A percentile compares a stretch with the other conserved stretches of the same genome.
phyloP scores from a whole-genome alignment of 2,797 vertebrate species.

The Megaceryle alcyon region DNA sequence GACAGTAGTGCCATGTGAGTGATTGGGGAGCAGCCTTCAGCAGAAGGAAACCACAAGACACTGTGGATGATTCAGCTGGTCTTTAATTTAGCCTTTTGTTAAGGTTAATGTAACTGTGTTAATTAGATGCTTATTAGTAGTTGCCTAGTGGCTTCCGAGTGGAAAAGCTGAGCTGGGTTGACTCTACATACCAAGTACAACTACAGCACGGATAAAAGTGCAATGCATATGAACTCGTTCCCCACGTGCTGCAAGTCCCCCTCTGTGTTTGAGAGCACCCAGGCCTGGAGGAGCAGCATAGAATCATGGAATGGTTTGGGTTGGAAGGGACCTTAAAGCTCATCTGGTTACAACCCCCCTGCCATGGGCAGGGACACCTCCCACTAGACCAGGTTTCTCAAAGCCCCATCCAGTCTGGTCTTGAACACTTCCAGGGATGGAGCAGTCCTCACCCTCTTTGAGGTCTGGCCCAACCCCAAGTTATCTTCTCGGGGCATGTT shows the following conservation, averaged over 20 bases:
- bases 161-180: background rate
- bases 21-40: background rate
- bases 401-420: no score
- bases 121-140: background rate
- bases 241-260: accelerated
- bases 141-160: background rate
- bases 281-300: background rate
- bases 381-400: no score
- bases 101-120: background rate
- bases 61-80: background rate
- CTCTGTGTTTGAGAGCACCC: background rate
- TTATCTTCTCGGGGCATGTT: background rate
- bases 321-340: background rate
- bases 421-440: no score
- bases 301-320: no score
- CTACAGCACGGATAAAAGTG: background rate
- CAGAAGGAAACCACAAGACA: background rate
- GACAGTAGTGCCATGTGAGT: accelerated
- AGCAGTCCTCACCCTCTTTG: background rate
- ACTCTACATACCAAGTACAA: accelerated
- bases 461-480: background rate
- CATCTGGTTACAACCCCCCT: no score
- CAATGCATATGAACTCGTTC: accelerated
- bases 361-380: no score
- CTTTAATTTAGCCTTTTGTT: no score